phyloP scores from a whole-genome alignment of 2,113 vertebrate genomes.

The Pygoscelis antarcticus region DNA sequence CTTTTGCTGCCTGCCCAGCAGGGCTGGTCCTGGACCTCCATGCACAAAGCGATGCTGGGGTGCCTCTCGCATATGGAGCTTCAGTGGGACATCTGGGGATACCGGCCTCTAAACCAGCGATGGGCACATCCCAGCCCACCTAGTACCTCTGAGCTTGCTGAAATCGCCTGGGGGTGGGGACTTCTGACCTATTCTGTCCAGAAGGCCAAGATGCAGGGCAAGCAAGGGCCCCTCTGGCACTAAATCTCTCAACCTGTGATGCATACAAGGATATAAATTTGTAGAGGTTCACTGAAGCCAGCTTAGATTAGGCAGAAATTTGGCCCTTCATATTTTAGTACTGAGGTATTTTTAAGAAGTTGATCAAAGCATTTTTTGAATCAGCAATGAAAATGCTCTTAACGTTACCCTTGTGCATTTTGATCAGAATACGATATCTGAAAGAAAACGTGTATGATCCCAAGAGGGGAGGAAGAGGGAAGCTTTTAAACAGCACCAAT shows the following conservation, averaged over 20 bases:
- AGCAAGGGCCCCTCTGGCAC: background rate
- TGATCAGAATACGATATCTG: background rate
- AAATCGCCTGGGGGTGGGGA: accelerated
- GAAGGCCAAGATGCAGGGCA: background rate
- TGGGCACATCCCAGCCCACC: background rate
- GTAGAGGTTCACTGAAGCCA: background rate
- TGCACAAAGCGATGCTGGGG: background rate
- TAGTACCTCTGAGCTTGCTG: background rate
- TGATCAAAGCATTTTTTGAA: background rate
- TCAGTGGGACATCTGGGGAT: background rate
- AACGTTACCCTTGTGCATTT: background rate
- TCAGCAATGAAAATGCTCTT: background rate
- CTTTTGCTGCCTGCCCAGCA: accelerated
- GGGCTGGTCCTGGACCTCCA: background rate
- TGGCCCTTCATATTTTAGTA: background rate
- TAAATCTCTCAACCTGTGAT: background rate
- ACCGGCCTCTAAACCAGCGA: accelerated
- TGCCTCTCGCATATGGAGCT: accelerated
- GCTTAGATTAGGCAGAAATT: background rate
- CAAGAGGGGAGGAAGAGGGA: background rate
- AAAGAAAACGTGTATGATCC: background rate
- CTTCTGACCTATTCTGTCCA: background rate
- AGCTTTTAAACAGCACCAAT: background rate
- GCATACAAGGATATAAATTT: background rate
- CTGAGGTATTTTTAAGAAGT: background rate